phyloP scores from a whole-genome alignment of 1,140 invertebrate species.

The Melitaea cinxia region DNA sequence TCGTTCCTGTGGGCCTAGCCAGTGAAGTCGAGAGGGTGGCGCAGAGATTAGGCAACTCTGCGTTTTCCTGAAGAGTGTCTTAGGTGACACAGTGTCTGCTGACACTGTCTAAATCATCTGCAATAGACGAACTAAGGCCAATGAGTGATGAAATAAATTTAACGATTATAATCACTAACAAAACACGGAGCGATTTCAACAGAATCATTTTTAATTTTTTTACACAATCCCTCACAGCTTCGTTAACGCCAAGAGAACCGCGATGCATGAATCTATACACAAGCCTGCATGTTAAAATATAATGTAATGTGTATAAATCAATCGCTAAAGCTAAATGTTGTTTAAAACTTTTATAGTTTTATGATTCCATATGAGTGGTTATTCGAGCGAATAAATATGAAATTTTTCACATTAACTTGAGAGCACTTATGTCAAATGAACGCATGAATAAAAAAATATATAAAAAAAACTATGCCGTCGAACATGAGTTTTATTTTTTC shows the following conservation, averaged over 20 bases:
- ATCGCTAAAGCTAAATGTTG: neutral
- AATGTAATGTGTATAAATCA: neutral
- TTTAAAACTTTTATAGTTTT: constrained; percentile 11
- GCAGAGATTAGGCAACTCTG: too few species aligned
- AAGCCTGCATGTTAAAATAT: constrained; percentile 6
- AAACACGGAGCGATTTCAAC: constrained; percentile 12
- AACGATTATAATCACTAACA: neutral
- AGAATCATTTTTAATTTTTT: constrained; percentile 17
- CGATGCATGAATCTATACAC: neutral
- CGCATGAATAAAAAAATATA: constrained; percentile 5
- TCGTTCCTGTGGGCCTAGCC: too few species aligned
- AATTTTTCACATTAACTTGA: constrained; percentile 18
- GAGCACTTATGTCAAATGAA: constrained; percentile 14
- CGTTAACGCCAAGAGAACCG: constrained; percentile 1
- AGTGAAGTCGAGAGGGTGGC: too few species aligned
- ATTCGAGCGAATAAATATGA: constrained; percentile 16
- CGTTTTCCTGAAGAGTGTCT: too few species aligned
- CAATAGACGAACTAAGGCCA: too few species aligned
- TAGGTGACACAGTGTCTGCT: too few species aligned
- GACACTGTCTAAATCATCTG: too few species aligned
- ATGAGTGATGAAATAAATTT: neutral
- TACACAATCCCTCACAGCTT: constrained; percentile 2
- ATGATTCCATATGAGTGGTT: constrained; percentile 2
- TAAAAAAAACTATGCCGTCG: neutral
- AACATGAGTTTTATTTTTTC: neutral